A percentile compares a stretch with the other conserved stretches of the same genome.
Evolutionary conservation across 2,113 vertebrate genomes (phyloP).

Genomic region (Lepus americanus): DNA sequence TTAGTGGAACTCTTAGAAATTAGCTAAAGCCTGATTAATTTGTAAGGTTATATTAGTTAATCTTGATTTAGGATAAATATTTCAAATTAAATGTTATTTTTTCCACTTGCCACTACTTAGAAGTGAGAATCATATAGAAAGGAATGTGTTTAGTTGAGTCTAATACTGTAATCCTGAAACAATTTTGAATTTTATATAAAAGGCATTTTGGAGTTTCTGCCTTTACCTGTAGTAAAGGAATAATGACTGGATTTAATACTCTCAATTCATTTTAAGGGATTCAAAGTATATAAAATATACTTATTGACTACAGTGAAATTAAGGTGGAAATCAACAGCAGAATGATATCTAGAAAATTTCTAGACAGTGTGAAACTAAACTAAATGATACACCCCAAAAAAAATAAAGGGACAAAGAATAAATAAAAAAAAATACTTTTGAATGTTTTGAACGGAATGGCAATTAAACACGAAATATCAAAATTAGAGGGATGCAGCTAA

Average conservation of each 20-base stretch:
- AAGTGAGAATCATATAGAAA: background rate
- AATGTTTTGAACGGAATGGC: background rate
- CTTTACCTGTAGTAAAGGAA: background rate
- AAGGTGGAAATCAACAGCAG: background rate
- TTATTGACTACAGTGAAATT: background rate
- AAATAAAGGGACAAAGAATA: background rate
- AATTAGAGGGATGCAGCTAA: background rate
- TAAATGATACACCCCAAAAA: background rate
- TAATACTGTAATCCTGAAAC: background rate
- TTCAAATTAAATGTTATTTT: background rate
- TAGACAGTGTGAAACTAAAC: background rate
- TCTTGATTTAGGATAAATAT: background rate
- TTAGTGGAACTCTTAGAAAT: background rate
- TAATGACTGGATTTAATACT: background rate
- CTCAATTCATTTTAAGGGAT: conserved; percentile 9
- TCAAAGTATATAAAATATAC: background rate
- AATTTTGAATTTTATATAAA: background rate
- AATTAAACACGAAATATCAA: background rate
- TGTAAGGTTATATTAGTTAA: conserved; percentile 8
- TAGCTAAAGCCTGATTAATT: background rate
- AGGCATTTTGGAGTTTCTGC: background rate
- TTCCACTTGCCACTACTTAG: background rate
- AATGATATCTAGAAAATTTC: background rate
- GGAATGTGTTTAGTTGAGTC: background rate
- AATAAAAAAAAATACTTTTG: background rate